phyloP scores from a whole-genome alignment of 2,113 vertebrate species.

The Bombycilla garrulus region DNA sequence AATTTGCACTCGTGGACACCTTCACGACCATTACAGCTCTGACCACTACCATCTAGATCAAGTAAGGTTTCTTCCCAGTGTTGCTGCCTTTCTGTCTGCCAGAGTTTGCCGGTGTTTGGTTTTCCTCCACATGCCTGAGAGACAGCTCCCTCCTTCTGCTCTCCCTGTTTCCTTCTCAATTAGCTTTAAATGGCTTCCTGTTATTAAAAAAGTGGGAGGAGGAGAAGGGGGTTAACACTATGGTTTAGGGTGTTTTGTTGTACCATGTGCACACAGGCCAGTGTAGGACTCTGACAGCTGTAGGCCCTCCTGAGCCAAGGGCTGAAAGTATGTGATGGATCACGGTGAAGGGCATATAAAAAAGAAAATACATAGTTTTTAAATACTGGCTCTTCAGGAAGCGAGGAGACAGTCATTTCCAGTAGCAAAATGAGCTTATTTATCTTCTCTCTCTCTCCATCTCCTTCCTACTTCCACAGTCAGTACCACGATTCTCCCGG shows the following conservation, averaged over 20 bases:
- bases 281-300: not conserved
- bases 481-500: constrained; percentile 78
- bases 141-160: not conserved
- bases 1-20: constrained; percentile 86
- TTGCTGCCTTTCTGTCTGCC: not conserved
- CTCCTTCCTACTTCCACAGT: constrained; percentile 33
- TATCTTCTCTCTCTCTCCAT: not conserved
- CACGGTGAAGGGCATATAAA: rapidly evolving
- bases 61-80: constrained; percentile 71
- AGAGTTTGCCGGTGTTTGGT: not conserved
- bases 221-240: not conserved
- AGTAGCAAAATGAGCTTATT: not conserved
- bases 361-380: not conserved
- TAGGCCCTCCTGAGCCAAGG: not conserved
- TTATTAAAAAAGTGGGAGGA: not conserved
- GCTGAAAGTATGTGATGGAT: not conserved
- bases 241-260: not conserved
- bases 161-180: not conserved
- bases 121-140: not conserved
- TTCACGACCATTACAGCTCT: constrained; percentile 84
- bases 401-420: not conserved
- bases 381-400: not conserved
- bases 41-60: constrained; percentile 93
- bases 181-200: not conserved
- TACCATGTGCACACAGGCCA: rapidly evolving